Conservation (phyloP, 2,113 vertebrate species). For the Melanotaenia duboulayi region DNA sequence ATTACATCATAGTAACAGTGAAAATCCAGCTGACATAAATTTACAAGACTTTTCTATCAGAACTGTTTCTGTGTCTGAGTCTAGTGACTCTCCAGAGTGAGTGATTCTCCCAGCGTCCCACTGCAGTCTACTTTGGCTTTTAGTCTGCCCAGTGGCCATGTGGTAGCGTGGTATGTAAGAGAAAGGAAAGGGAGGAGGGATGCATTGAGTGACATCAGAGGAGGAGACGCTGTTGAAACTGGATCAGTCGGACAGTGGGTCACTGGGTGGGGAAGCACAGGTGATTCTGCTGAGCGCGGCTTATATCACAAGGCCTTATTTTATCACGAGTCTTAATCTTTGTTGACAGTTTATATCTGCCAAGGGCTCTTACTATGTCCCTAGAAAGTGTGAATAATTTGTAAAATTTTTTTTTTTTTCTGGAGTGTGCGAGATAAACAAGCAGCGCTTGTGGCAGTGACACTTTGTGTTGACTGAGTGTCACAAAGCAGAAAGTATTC, state of each 20-base stretch:
- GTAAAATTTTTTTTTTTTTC: background rate
- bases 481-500: background rate
- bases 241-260: constrained; percentile 63
- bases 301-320: background rate
- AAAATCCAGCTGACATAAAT: too few relatives aligned
- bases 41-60: too few relatives aligned
- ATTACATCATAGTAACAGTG: too few relatives aligned
- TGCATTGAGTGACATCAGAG: constrained; percentile 26
- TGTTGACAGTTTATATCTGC: background rate
- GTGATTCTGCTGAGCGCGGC: constrained; percentile 49
- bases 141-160: constrained; percentile 7
- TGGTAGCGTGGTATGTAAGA: constrained; percentile 20
- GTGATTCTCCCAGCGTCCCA: background rate
- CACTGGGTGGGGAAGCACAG: constrained; percentile 27
- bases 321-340: constrained; percentile 4
- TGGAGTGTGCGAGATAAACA: background rate
- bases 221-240: constrained; percentile 24
- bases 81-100: background rate
- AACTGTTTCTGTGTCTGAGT: too few relatives aligned
- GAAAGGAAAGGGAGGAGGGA: constrained; percentile 14
- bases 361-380: background rate
- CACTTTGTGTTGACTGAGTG: background rate
- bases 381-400: constrained; percentile 1
- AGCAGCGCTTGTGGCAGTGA: background rate
- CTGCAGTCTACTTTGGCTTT: constrained; percentile 17